Evolutionary conservation across 2,113 vertebrate genomes (phyloP).

Genomic region (Amia ocellicauda): DNA sequence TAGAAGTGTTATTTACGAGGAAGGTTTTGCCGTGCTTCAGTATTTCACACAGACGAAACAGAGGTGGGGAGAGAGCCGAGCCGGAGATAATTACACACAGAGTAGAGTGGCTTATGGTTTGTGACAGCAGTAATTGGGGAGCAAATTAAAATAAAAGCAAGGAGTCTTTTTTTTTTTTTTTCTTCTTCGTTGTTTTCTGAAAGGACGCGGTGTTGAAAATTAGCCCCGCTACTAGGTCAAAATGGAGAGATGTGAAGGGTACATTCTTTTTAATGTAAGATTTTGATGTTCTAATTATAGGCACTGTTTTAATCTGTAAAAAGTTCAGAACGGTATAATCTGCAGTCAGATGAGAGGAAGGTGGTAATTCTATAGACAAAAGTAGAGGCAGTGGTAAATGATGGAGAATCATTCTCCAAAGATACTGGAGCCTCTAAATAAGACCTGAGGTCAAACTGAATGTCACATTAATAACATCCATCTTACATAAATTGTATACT

Average conservation of each 20-base stretch:
- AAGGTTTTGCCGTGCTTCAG: slow-evolving; percentile 30
- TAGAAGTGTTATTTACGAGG: slow-evolving; percentile 55
- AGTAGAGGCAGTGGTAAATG: too few species aligned
- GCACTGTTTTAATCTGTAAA: slow-evolving; percentile 24
- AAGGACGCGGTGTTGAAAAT: slow-evolving; percentile 25
- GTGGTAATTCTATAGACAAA: too few species aligned
- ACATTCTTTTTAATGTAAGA: slow-evolving; percentile 23
- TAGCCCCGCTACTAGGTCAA: slow-evolving; percentile 1
- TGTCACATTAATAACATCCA: slow-evolving; percentile 43
- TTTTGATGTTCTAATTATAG: slow-evolving; percentile 43
- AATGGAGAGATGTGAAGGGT: slow-evolving; percentile 23
- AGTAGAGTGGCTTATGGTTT: slow-evolving; percentile 34
- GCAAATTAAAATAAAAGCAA: slow-evolving; percentile 44
- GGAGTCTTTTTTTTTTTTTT: slow-evolving; percentile 1
- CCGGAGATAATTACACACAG: slow-evolving; percentile 41
- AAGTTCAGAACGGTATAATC: slow-evolving; percentile 18
- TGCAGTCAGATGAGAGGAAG: slow-evolving; percentile 1
- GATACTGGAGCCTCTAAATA: too few species aligned
- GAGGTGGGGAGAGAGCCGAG: slow-evolving; percentile 45
- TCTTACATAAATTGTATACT: slow-evolving; percentile 34
- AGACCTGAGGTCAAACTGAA: slow-evolving; percentile 29
- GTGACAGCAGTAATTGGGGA: slow-evolving; percentile 49
- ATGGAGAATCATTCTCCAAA: too few species aligned
- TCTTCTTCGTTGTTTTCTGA: slow-evolving; percentile 24
- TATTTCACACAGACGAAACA: slow-evolving; percentile 43